A percentile compares a stretch with the other conserved stretches of the same genome.
phyloP scores from a whole-genome alignment of 2,797 vertebrate species.

The Crenuchus spilurus region DNA sequence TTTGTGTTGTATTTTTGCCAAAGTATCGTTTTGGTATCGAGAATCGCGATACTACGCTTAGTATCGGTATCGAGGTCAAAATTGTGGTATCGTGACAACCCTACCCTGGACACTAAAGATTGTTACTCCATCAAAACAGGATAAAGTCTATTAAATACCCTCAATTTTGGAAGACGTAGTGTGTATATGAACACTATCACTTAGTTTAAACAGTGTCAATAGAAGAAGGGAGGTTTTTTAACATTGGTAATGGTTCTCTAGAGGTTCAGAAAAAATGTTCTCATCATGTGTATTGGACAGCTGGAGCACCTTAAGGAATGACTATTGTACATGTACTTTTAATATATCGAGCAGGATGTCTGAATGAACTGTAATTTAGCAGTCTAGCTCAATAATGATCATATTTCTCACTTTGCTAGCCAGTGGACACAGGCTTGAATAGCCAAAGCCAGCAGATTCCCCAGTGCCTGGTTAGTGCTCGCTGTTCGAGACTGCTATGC shows the following conservation, averaged over 20 bases:
- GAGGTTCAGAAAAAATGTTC: background rate
- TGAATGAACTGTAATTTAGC: slow-evolving; percentile 4
- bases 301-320: background rate
- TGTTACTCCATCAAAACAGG: no score
- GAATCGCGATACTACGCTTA: no score
- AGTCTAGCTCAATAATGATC: background rate
- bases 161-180: no score
- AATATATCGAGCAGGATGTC: background rate
- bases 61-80: no score
- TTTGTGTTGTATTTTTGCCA: no score
- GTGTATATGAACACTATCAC: no score
- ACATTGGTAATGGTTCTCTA: background rate
- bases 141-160: background rate
- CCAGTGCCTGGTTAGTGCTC: background rate
- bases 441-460: background rate
- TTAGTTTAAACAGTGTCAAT: background rate
- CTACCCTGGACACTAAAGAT: no score
- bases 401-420: background rate
- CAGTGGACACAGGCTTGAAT: background rate
- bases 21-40: no score
- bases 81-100: no score
- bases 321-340: background rate
- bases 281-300: background rate
- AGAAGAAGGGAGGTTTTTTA: background rate
- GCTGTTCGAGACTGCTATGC: background rate